These are phyloP conservation scores for Aricia artaxerxes DNA, from an alignment of 2,888 invertebrate species.

Conservation along the genomic window DNA sequence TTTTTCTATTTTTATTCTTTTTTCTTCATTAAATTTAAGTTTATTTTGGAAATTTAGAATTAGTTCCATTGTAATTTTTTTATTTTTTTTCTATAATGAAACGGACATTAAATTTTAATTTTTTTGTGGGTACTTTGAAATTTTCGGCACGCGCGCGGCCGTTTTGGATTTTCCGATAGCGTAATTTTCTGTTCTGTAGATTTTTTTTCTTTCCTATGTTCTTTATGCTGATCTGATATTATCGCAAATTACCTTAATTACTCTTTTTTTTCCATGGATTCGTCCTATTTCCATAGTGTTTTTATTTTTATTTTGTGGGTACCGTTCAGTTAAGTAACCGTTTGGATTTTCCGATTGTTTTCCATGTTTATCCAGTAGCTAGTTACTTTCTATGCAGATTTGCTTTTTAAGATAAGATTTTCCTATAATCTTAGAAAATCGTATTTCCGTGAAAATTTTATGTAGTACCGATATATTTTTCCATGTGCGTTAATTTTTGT, in stretches of 20 bases:
- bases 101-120: not conserved
- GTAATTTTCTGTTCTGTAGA: too few species aligned
- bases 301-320: not conserved
- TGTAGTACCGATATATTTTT: too few species aligned
- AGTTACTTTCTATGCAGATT: not conserved
- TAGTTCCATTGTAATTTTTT: not conserved
- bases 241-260: not conserved
- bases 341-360: not conserved
- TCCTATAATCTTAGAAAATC: too few species aligned
- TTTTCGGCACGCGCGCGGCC: not conserved
- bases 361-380: not conserved
- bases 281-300: not conserved
- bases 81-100: not conserved
- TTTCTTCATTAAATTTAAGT: not conserved
- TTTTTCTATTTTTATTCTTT: slow-evolving; percentile 34
- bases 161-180: not conserved
- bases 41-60: too few species aligned
- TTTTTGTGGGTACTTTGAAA: not conserved
- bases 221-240: not conserved
- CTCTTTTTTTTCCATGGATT: too few species aligned
- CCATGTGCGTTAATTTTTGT: not conserved
- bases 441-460: not conserved
- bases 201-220: not conserved
- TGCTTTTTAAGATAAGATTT: too few species aligned
- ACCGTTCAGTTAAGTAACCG: not conserved